Percentiles rank a stretch among this genome's conserved stretches.
Evolutionary conservation across 2,797 vertebrate genomes (phyloP).

Genomic region (Geotrypetes seraphini): DNA sequence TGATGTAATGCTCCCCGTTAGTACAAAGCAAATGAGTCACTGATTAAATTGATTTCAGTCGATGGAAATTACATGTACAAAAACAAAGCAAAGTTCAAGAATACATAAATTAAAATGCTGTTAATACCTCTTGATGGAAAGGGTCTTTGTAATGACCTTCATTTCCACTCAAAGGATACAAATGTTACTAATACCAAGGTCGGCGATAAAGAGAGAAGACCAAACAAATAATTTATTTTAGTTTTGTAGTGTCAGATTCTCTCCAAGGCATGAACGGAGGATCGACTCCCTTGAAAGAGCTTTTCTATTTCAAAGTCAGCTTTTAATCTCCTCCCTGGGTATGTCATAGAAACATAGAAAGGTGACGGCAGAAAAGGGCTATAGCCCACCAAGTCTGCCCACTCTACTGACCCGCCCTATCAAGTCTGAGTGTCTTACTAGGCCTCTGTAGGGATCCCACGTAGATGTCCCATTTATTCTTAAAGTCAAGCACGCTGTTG

Average conservation of each 20-base stretch:
- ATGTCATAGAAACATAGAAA: too few species aligned
- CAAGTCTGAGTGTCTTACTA: too few species aligned
- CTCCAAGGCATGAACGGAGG: slow-evolving; percentile 22
- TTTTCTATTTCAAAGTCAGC: slow-evolving; percentile 33
- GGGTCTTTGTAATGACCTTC: slow-evolving; percentile 8
- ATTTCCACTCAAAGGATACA: slow-evolving; percentile 30
- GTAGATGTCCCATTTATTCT: too few species aligned
- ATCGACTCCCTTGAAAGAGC: too few species aligned
- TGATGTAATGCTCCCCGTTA: slow-evolving; percentile 24
- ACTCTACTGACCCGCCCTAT: too few species aligned
- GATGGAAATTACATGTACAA: slow-evolving; percentile 33
- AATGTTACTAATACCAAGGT: slow-evolving; percentile 29
- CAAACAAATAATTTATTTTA: slow-evolving; percentile 33
- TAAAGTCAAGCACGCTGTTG: too few species aligned
- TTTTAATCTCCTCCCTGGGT: slow-evolving; percentile 20
- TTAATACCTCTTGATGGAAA: slow-evolving; percentile 29
- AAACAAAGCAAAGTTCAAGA: slow-evolving; percentile 40
- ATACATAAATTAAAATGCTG: slow-evolving; percentile 35
- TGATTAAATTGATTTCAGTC: slow-evolving; percentile 37
- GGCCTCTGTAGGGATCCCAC: too few species aligned
- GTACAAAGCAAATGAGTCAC: slow-evolving; percentile 33
- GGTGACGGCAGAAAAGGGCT: too few species aligned
- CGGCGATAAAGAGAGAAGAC: slow-evolving; percentile 11
- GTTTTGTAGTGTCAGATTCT: slow-evolving; percentile 29
- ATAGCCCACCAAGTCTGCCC: too few species aligned